A percentile compares a stretch with the other conserved stretches of the same genome.
These are phyloP conservation scores for Ispidina picta DNA, from an alignment of 2,797 vertebrate species.

Conservation along the genomic window DNA sequence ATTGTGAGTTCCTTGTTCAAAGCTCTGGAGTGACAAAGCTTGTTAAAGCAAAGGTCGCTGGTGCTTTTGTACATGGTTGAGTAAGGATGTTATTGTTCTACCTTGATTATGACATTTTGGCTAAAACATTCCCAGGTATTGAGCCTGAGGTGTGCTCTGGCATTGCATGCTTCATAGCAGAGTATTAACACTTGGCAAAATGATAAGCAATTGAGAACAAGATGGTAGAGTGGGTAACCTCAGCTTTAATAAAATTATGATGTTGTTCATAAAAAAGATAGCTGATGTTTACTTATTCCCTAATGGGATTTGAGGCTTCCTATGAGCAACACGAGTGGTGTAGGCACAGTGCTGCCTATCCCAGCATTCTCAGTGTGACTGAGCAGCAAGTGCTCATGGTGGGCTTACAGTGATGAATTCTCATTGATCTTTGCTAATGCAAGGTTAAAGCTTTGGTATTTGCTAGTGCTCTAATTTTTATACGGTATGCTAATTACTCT, in stretches of 20 bases:
- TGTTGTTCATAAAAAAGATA: not conserved
- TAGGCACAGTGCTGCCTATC: not conserved
- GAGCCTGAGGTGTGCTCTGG: not conserved
- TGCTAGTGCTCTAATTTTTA: slow-evolving; percentile 44
- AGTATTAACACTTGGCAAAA: not conserved
- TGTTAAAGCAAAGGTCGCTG: not conserved
- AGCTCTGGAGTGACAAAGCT: not conserved
- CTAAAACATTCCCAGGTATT: not conserved
- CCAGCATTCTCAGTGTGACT: not conserved
- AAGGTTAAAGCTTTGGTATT: slow-evolving; percentile 50
- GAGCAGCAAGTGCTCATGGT: not conserved
- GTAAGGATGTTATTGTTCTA: not conserved
- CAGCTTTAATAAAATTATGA: not conserved
- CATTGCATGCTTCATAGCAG: not conserved
- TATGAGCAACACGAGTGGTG: not conserved
- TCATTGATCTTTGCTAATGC: slow-evolving; percentile 52
- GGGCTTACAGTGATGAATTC: not conserved
- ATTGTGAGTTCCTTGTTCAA: rapidly evolving
- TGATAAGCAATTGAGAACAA: not conserved
- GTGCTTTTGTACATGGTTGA: not conserved
- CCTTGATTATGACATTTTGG: not conserved
- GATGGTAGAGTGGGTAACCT: not conserved
- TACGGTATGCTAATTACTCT: not conserved
- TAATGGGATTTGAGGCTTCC: not conserved
- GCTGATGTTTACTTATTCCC: not conserved